phyloP scores from a whole-genome alignment of 1,140 invertebrate genomes.

The Trichomalopsis sarcophagae region DNA sequence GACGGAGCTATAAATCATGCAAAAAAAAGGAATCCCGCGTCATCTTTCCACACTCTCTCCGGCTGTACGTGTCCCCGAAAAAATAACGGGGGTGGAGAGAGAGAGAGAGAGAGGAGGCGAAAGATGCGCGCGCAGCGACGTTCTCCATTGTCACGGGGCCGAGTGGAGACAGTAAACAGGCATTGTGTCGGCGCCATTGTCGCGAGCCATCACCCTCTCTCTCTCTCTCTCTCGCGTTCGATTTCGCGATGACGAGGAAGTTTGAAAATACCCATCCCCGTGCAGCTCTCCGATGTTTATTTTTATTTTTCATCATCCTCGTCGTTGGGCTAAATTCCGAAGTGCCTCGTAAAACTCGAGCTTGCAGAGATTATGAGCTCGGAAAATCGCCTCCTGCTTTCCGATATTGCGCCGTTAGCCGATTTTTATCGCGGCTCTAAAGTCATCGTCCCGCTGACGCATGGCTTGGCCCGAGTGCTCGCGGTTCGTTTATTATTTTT shows the following conservation, averaged over 20 bases:
- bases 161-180: conserved; percentile 72
- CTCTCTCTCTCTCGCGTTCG: background rate
- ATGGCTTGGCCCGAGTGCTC: conserved; percentile 21
- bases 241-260: conserved; percentile 1
- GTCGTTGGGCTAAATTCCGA: background rate
- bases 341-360: background rate
- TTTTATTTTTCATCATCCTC: background rate
- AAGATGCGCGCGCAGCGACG: conserved; percentile 41
- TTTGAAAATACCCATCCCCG: background rate
- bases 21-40: conserved; percentile 27
- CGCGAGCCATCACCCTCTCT: background rate
- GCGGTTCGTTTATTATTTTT: background rate
- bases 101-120: background rate
- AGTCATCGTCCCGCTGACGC: conserved; percentile 24
- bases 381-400: background rate
- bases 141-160: conserved; percentile 65
- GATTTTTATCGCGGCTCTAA: conserved; percentile 23
- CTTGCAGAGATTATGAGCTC: background rate
- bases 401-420: conserved; percentile 21
- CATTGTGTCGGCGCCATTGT: conserved; percentile 57
- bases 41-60: background rate
- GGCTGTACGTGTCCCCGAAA: background rate
- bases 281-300: too few species aligned
- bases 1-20: conserved; percentile 35
- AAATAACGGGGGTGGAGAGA: background rate